A percentile compares a stretch with the other conserved stretches of the same genome.
Conservation (phyloP, 2,888 invertebrate species). For the Drosophila demipolita region DNA sequence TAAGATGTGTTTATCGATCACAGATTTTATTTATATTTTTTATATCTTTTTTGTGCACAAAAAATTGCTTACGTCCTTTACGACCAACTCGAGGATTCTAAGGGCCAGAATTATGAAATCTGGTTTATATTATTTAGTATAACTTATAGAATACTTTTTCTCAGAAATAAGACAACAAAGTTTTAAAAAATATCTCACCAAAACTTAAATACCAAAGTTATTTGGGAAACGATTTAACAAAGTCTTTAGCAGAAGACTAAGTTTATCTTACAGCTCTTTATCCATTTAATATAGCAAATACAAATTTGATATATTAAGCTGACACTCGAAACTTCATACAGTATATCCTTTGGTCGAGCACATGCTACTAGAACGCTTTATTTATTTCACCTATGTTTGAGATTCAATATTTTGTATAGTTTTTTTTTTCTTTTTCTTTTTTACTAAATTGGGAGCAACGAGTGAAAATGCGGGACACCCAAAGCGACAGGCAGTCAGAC, state of each 20-base stretch:
- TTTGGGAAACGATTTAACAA: not conserved
- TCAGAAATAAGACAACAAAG: not conserved
- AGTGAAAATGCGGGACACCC: conserved; percentile 75
- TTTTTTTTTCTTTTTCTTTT: conserved; percentile 39
- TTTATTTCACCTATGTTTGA: conserved; percentile 47
- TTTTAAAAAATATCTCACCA: too few relatives aligned
- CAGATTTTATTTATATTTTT: not conserved
- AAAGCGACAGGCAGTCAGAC: conserved; percentile 40
- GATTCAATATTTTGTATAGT: conserved; percentile 25
- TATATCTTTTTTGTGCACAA: not conserved
- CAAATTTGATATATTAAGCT: too few relatives aligned
- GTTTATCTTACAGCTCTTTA: not conserved
- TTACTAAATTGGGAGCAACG: conserved; percentile 55
- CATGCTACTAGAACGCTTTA: too few relatives aligned
- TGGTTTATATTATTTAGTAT: not conserved
- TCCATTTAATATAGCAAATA: not conserved
- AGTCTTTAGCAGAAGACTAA: too few relatives aligned
- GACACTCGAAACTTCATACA: not conserved
- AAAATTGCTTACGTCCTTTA: not conserved
- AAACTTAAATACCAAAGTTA: not conserved
- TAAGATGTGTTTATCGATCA: not conserved
- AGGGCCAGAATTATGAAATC: not conserved
- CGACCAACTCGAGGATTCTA: not conserved
- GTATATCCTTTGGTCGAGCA: not conserved
- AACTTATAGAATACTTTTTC: not conserved